These are phyloP conservation scores for Enteromius thamalakanensis DNA, from an alignment of 2,797 vertebrate species.

Conservation along the genomic window DNA sequence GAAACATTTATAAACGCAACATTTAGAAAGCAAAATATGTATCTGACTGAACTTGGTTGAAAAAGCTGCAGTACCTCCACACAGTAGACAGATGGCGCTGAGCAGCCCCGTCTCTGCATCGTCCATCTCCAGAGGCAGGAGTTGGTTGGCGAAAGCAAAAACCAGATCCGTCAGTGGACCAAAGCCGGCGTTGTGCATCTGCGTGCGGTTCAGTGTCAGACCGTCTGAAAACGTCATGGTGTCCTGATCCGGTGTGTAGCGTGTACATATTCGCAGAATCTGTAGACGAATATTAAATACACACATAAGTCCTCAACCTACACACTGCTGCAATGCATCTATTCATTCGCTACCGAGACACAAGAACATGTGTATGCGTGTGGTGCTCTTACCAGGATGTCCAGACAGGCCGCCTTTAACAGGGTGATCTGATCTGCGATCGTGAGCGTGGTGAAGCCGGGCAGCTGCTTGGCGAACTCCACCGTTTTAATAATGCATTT, in stretches of 20 bases:
- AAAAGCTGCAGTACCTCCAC: conserved; percentile 83
- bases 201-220: conserved; percentile 93
- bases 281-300: conserved; percentile 57
- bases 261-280: conserved; percentile 97
- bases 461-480: conserved; percentile 97
- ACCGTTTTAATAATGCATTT: conserved; percentile 99
- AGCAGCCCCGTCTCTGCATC: conserved; percentile 93
- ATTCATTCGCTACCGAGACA: no score
- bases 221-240: conserved; percentile 98
- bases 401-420: conserved; percentile 95
- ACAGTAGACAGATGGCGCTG: conserved; percentile 97
- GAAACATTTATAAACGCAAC: neutral
- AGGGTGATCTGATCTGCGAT: conserved; percentile 98
- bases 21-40: neutral
- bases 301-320: no score
- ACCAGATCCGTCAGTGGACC: conserved; percentile 95
- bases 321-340: no score
- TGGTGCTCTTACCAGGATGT: conserved; percentile 88
- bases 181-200: conserved; percentile 98
- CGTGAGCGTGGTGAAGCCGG: conserved; percentile 92
- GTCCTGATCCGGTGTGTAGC: conserved; percentile 96
- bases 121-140: conserved; percentile 95
- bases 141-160: conserved; percentile 94
- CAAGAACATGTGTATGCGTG: no score
- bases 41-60: neutral